These are phyloP conservation scores for Neelides folsomi DNA, from an alignment of 2,888 invertebrate genomes.

Conservation along the genomic window DNA sequence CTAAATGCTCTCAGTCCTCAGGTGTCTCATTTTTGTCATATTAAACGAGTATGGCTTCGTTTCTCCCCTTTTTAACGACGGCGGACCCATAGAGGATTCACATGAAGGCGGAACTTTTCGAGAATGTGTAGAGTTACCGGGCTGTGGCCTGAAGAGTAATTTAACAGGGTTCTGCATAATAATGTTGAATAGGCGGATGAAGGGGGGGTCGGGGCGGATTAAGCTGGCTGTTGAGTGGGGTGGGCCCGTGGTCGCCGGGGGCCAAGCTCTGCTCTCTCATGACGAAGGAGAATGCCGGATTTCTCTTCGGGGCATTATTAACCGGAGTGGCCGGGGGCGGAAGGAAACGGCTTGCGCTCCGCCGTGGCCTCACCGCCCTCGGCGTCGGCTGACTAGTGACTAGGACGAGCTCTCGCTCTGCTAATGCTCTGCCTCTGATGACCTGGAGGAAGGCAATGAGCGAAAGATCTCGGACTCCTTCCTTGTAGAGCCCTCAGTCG, in stretches of 20 bases:
- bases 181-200: conserved; percentile 1
- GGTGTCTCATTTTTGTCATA: background rate
- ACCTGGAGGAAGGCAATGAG: no score
- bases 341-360: conserved; percentile 27
- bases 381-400: background rate
- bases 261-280: conserved; percentile 21
- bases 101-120: background rate
- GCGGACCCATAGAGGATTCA: background rate
- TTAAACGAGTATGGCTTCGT: background rate
- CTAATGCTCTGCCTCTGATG: conserved; percentile 2
- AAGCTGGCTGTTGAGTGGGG: conserved; percentile 7
- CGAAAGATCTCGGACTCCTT: no score
- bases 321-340: conserved; percentile 33
- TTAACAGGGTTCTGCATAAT: conserved; percentile 1
- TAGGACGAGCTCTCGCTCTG: background rate
- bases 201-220: background rate
- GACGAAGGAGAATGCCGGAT: conserved; percentile 32
- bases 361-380: background rate
- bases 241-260: conserved; percentile 22
- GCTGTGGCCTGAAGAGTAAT: conserved; percentile 1
- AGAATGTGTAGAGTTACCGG: background rate
- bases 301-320: conserved; percentile 34
- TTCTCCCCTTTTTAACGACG: background rate
- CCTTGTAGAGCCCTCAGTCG: no score
- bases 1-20: no score